A percentile compares a stretch with the other conserved stretches of the same genome.
Evolutionary conservation across 2,113 vertebrate species (phyloP).

Genomic region (Muntiacus reevesi): DNA sequence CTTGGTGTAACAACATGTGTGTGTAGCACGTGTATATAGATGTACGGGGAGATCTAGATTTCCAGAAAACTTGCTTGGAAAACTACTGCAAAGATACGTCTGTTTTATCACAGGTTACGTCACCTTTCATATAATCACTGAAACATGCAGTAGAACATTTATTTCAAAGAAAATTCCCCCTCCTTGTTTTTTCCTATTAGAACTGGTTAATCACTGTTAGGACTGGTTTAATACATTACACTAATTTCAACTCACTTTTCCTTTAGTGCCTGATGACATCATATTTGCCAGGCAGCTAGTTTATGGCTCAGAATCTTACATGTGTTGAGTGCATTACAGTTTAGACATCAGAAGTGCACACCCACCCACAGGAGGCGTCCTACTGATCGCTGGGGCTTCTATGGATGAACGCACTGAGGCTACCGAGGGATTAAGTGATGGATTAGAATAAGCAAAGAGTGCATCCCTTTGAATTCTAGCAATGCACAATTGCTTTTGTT

Average conservation of each 20-base stretch:
- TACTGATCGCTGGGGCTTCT: background rate
- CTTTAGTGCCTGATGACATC: background rate
- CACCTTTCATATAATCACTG: background rate
- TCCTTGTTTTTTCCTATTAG: background rate
- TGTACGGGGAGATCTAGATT: background rate
- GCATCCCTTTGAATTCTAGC: background rate
- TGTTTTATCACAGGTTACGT: background rate
- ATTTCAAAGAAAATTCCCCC: background rate
- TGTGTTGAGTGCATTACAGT: background rate
- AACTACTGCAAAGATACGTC: background rate
- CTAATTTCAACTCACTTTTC: background rate
- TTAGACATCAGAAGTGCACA: background rate
- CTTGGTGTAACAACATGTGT: background rate
- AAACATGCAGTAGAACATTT: background rate
- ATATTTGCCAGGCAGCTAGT: background rate
- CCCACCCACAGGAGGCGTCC: background rate
- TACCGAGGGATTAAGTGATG: background rate
- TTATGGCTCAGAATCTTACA: background rate
- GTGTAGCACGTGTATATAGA: background rate
- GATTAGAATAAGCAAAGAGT: background rate
- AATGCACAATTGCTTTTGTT: background rate
- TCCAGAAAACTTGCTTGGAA: background rate
- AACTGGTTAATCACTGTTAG: background rate
- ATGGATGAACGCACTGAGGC: background rate
- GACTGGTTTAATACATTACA: background rate